A percentile compares a stretch with the other conserved stretches of the same genome.
phyloP scores from a whole-genome alignment of 2,113 vertebrate species.

The Mellivora capensis region DNA sequence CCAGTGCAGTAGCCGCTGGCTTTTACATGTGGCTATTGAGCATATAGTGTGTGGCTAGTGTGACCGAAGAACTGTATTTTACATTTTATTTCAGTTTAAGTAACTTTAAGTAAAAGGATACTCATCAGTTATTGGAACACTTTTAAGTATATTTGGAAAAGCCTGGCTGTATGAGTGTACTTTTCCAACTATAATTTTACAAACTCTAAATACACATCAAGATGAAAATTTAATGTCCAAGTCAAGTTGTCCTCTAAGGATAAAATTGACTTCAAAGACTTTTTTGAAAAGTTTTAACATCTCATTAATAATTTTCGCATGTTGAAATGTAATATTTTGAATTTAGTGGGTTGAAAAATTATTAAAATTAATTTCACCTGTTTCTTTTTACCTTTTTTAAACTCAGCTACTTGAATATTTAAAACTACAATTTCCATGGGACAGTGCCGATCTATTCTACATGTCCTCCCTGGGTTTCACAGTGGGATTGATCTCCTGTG shows the following conservation, averaged over 20 bases:
- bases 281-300: neutral
- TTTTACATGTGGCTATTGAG: neutral
- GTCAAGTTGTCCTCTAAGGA: neutral
- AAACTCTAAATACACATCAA: neutral
- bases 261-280: constrained; percentile 2
- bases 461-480: neutral
- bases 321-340: neutral
- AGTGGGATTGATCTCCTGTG: fast-evolving
- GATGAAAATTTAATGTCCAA: neutral
- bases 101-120: neutral
- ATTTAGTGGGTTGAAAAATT: neutral
- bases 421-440: neutral
- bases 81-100: neutral
- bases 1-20: neutral
- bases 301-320: neutral
- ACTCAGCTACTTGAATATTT: neutral
- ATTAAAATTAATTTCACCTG: neutral
- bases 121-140: neutral
- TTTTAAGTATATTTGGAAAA: neutral
- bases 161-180: neutral
- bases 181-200: neutral
- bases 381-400: neutral
- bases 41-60: neutral
- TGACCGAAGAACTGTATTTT: neutral
- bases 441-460: no score